Evolutionary conservation across 2,797 vertebrate genomes (phyloP).

Genomic region (Triplophysa yarkandensis): DNA sequence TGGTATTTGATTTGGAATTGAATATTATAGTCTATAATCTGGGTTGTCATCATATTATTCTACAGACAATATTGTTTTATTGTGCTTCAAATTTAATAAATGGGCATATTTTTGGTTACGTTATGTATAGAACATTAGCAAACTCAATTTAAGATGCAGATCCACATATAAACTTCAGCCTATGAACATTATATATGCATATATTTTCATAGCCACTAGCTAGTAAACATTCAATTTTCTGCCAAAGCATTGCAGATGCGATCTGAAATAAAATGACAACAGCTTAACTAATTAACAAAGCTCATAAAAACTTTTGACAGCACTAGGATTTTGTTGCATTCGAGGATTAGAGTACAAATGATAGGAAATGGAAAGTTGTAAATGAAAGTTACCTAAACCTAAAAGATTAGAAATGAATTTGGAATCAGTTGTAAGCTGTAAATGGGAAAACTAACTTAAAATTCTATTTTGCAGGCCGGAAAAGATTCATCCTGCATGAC

Average conservation of each 20-base stretch:
- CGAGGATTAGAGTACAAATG: conserved; percentile 47
- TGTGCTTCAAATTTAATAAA: conserved; percentile 58
- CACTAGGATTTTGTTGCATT: conserved; percentile 53
- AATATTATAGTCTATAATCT: conserved; percentile 5
- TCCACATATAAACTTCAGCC: conserved; percentile 26
- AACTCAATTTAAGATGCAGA: conserved; percentile 38
- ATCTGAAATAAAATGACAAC: conserved; percentile 38
- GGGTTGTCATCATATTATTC: conserved; percentile 22
- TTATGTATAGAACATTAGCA: conserved; percentile 25
- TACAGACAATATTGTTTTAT: conserved; percentile 38
- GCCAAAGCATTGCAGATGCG: conserved; percentile 54
- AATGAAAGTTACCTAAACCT: conserved; percentile 52
- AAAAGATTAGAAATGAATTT: conserved; percentile 50
- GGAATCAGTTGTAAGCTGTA: conserved; percentile 45
- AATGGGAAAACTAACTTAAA: conserved; percentile 74
- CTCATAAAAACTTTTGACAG: conserved; percentile 48
- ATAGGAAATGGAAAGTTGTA: conserved; percentile 55
- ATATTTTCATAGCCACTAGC: conserved; percentile 38
- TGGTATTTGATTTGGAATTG: conserved; percentile 30
- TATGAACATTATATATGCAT: conserved; percentile 33
- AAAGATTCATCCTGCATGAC: conserved; percentile 99
- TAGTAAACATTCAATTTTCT: conserved; percentile 49
- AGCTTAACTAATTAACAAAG: conserved; percentile 44
- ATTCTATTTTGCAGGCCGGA: conserved; percentile 99
- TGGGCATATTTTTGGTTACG: conserved; percentile 40